A percentile compares a stretch with the other conserved stretches of the same genome.
These are phyloP conservation scores for Aphelenchoides avenae DNA, from an alignment of 1,140 invertebrate genomes.

Conservation along the genomic window DNA sequence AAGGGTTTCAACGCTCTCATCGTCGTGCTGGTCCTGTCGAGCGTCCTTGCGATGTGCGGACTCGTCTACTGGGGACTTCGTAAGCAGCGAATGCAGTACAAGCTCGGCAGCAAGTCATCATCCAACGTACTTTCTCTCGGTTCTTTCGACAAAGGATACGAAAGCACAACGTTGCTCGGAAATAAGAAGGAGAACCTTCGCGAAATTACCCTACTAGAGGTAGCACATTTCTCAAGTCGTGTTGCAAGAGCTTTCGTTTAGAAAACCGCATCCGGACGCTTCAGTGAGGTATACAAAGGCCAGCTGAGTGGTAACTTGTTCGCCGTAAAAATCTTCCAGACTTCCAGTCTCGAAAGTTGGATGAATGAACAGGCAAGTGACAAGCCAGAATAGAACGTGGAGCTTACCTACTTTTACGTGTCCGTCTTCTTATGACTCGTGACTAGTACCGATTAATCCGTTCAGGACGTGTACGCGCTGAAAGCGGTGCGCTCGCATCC, in stretches of 20 bases:
- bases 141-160: background rate
- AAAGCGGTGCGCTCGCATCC: slow-evolving; percentile 81
- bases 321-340: slow-evolving; percentile 73
- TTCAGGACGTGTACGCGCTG: slow-evolving; percentile 86
- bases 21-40: too few relatives aligned
- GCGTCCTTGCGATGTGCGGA: too few relatives aligned
- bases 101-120: background rate
- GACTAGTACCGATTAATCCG: too few relatives aligned
- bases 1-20: too few relatives aligned
- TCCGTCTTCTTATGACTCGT: slow-evolving; percentile 78
- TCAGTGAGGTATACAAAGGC: slow-evolving; percentile 90
- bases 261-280: slow-evolving; percentile 72
- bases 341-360: slow-evolving; percentile 66
- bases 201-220: too few relatives aligned
- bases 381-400: too few relatives aligned
- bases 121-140: background rate
- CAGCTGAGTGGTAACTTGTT: slow-evolving; percentile 69
- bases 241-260: too few relatives aligned
- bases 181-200: too few relatives aligned
- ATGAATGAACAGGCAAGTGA: slow-evolving; percentile 47
- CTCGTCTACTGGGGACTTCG: too few relatives aligned
- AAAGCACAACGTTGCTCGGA: slow-evolving; percentile 2
- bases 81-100: too few relatives aligned
- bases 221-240: too few relatives aligned
- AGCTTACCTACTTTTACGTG: slow-evolving; percentile 37